Base-by-base conservation (phyloP, 2,113 vertebrate species). In the Isurus oxyrinchus region DNA sequence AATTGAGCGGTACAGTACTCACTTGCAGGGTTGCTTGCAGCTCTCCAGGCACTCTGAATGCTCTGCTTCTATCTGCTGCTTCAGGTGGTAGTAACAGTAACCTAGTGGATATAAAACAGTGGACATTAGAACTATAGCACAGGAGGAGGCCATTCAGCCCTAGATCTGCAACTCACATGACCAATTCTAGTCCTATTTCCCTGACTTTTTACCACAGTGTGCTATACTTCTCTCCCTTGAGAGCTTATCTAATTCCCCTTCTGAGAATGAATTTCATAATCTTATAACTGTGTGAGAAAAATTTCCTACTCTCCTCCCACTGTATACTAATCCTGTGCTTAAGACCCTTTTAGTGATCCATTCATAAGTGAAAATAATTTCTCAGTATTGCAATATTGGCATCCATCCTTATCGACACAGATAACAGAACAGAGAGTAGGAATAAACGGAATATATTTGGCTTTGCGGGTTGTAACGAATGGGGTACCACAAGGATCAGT, bases 21-120 rank as follows among this genome's bases (percentile, higher is more conserved):
- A 98, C 98, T 98, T 98, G 98, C 98, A 98, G 0, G 98, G 98
- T 96, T 98, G 98, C 96, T 98, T 98, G n/a, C 98, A 98, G 23
- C 97, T 96, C 23, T 96, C 72, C 63, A 98, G 98, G 91, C 98
- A 98, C 3, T 79, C 72, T 11, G 8, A 96, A 96, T 97, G 98
- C 98, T 16, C 98, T 96, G 91, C 97, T 0, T 53, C 69, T 96
- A 97, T 93, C 2, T 96, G 98, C 5, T 96, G 96, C 57, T 97
- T 97, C 96, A 98, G 97, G 0, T 23, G 96, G 0, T 97, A 98
- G 84, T 98, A 98, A 97, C 98, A 98, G 2, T 97, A 97, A 0
- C 97, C 98, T 98, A 97, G 81, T 4, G 67, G 87, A 49, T 63
- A 96, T 63, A 96, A 72, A 57, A 31, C 1, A 84, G 63, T 61